Evolutionary conservation across 1,140 invertebrate species (phyloP).

Genomic region (Prorops nasuta): DNA sequence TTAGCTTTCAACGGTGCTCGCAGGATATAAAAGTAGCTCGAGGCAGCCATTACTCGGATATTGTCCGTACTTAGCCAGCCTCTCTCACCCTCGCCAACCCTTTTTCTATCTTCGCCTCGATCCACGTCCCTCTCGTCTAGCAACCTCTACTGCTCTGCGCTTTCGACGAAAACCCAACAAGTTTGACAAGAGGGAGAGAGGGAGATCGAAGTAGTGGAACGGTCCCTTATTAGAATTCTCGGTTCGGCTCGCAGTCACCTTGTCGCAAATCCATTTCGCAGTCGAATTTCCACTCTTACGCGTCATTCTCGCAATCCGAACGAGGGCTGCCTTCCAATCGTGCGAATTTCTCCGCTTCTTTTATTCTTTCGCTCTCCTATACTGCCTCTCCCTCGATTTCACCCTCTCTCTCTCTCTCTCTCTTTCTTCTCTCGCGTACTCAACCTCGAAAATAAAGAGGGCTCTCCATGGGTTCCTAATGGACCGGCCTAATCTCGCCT

Average conservation of each 20-base stretch:
- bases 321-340: conserved; percentile 39
- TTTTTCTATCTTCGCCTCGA: conserved; percentile 7
- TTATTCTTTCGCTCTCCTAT: background rate
- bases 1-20: conserved; percentile 49
- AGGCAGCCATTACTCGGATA: conserved; percentile 52
- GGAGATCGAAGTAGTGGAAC: background rate
- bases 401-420: conserved; percentile 19
- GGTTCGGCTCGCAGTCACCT: conserved; percentile 38
- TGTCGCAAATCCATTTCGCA: conserved; percentile 52
- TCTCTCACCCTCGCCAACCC: conserved; percentile 18
- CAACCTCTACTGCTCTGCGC: background rate
- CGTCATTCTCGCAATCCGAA: conserved; percentile 27
- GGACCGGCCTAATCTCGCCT: conserved; percentile 24
- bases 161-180: conserved; percentile 3
- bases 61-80: conserved; percentile 40
- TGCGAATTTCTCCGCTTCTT: conserved; percentile 23
- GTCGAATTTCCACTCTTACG: conserved; percentile 34
- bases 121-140: background rate
- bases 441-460: conserved; percentile 20
- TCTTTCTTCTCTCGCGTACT: conserved; percentile 21
- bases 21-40: conserved; percentile 49
- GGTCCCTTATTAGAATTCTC: conserved; percentile 48
- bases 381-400: background rate
- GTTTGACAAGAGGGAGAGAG: background rate
- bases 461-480: conserved; percentile 24